Evolutionary conservation across 1,140 invertebrate species (phyloP), one percentile per base, ranked within the genome.

Genomic region (Tribolium madens): DNA sequence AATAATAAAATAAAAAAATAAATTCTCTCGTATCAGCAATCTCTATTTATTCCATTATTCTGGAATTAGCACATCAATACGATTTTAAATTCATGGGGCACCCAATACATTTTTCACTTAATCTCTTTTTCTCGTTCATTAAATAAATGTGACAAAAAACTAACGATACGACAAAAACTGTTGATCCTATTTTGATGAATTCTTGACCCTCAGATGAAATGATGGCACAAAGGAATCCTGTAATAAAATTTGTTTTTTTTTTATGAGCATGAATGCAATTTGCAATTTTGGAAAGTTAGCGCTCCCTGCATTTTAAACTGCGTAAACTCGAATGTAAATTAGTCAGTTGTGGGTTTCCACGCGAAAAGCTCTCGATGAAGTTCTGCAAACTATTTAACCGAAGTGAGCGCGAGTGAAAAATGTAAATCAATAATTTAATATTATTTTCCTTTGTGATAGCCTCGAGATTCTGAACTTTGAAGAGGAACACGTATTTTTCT

Each of bases 361-460:
- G 57, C 57, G 57, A 64, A 64, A 33, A 33, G 26, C 21, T n/a
- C 57, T 33, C 26, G 57, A 64, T 64, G 57, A 64, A 64, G 57
- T 64, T 64, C 57, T 18, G 21, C 21, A 33, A 64, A 64, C 57
- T 64, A 64, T 64, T 64, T 64, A 64, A 64, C 26, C 21, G 21
- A 3, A 36, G 57, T 33, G 10, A 31, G 12, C 57, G 26, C 26
- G 21, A 31, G 26, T 64, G 57, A 64, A 64, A 64, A 64, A 64
- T 64, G 21, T 64, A 31, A 64, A 64, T 64, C 57, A 33, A 64
- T 64, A 64, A 64, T 64, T 64, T 64, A 64, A 64, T 64, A 64
- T 64, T 64, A 64, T 64, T 64, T 64, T 64, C 26, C 57, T 64
- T 64, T 64, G 57, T 64, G 57, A 64, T 64, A 64, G 26, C 57